Evolutionary conservation across 2,888 invertebrate species (phyloP), one percentile per base, ranked within the genome.

Genomic region (Germaria angustata): DNA sequence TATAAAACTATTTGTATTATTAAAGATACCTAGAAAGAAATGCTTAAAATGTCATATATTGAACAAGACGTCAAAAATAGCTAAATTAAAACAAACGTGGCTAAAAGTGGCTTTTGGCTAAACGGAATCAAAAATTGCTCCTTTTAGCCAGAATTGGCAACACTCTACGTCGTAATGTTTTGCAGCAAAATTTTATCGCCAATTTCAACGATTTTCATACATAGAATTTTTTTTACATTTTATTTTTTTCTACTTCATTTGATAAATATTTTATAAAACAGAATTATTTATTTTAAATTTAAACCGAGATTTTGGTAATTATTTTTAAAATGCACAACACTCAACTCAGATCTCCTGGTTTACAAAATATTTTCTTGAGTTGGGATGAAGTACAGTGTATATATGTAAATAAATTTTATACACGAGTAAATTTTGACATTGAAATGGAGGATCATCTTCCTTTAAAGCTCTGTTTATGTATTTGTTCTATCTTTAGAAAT

Each of bases 171-270:
- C 66, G 72, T 72, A 78, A 75, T 82, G 49, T 51, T 78, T 71
- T 78, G 79, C 44, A 69, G 82, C 73, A 65, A 69, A 59, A 79
- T 75, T 81, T 79, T 79, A 79, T 82, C 69, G 75, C 65, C 75
- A 78, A 73, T 66, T 78, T 66, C 53, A 82, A 59, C 78, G 73
- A 73, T 78, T 73, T 81, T 73, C 24, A 22, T 61, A 11, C 2
- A 39, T 4, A 0, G 39, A 39, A 39, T 13, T 11, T 39, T 39
- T 13, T 9, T 39, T 39, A n/a, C n/a, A n/a, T n/a, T n/a, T n/a
- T n/a, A n/a, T n/a, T n/a, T n/a, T n/a, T 13, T 13, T 39, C 13
- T 13, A 1, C n/a, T 2, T n/a, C n/a, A n/a, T n/a, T n/a, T n/a
- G n/a, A n/a, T n/a, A n/a, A n/a, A n/a, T n/a, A n/a, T n/a, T n/a